Percentiles rank a stretch among this genome's conserved stretches.
These are phyloP conservation scores for Fringilla coelebs DNA, from an alignment of 2,797 vertebrate genomes.

Conservation along the genomic window DNA sequence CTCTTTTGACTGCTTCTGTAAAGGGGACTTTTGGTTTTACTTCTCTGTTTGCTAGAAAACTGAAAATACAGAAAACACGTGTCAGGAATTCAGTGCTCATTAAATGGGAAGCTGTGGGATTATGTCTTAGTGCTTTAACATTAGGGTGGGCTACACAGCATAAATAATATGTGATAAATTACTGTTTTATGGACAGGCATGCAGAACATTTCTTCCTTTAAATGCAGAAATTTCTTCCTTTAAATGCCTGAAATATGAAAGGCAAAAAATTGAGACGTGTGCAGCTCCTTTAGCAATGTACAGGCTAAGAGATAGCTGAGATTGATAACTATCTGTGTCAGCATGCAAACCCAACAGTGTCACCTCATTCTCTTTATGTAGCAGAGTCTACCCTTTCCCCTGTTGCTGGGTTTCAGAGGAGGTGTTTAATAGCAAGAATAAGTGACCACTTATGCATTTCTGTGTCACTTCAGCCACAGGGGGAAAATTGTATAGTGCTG, in stretches of 20 bases:
- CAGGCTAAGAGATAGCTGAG: background rate
- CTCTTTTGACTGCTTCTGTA: background rate
- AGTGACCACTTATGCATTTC: background rate
- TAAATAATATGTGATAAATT: background rate
- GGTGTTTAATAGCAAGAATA: background rate
- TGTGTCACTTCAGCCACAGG: background rate
- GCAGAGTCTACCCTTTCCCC: background rate
- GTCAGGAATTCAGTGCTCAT: background rate
- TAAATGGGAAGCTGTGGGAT: background rate
- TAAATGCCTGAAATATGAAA: background rate
- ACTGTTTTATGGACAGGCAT: background rate
- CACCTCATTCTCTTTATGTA: background rate
- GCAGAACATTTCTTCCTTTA: background rate
- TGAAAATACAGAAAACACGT: background rate
- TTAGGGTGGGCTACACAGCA: background rate
- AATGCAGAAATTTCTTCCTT: background rate
- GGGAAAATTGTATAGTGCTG: background rate
- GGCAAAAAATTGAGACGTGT: background rate
- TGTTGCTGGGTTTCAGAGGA: background rate
- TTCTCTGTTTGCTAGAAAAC: background rate
- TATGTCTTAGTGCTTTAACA: background rate
- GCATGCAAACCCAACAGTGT: background rate
- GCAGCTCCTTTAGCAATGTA: background rate
- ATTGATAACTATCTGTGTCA: background rate
- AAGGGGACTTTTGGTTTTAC: background rate